These are phyloP conservation scores for Melanotaenia duboulayi DNA, from an alignment of 2,113 vertebrate genomes.

Conservation along the genomic window DNA sequence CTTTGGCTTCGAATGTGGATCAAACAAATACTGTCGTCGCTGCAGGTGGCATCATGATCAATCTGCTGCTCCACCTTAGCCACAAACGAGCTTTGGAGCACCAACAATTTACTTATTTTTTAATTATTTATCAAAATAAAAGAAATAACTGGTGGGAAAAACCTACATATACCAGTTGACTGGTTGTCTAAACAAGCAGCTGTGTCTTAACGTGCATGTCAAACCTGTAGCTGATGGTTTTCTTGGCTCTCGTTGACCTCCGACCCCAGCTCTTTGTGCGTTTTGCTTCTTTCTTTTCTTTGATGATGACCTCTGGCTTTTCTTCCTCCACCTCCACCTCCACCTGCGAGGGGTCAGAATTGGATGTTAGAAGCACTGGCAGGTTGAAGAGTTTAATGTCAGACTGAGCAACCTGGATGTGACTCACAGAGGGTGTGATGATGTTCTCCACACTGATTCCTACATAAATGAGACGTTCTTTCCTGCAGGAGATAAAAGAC, in stretches of 20 bases:
- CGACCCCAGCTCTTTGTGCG: slow-evolving; percentile 90
- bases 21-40: no score
- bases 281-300: slow-evolving; percentile 93
- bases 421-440: slow-evolving; percentile 91
- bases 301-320: slow-evolving; percentile 83
- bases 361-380: neutral
- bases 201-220: neutral
- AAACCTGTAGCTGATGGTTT: slow-evolving; percentile 97
- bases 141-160: no score
- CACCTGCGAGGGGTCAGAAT: slow-evolving; percentile 14
- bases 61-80: no score
- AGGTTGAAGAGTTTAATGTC: neutral
- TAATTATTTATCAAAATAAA: no score
- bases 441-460: slow-evolving; percentile 99
- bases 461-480: slow-evolving; percentile 96
- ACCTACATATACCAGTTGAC: no score
- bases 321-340: slow-evolving; percentile 69
- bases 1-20: no score
- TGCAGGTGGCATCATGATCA: no score
- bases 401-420: accelerated
- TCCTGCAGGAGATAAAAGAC: slow-evolving; percentile 77
- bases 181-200: no score
- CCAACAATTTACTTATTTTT: no score
- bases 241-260: slow-evolving; percentile 92
- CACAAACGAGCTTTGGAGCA: no score